Evolutionary conservation across 2,888 invertebrate genomes (phyloP).

Genomic region (Epistrophe eligans): DNA sequence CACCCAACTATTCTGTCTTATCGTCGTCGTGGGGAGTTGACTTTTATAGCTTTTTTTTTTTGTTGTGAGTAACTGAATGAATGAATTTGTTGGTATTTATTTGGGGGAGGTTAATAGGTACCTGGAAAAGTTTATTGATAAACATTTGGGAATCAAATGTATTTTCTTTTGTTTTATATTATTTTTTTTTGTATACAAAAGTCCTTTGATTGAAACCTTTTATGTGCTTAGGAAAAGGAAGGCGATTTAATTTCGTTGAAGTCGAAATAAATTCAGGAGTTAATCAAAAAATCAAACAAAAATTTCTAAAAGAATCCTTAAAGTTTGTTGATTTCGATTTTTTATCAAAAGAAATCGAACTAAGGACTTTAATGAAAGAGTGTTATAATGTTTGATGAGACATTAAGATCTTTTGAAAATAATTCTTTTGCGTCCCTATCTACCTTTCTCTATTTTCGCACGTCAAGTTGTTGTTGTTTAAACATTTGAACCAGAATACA

Average conservation of each 20-base stretch:
- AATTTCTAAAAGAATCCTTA: not conserved
- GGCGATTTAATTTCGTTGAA: not conserved
- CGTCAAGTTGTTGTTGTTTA: too few species aligned
- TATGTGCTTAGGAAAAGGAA: not conserved
- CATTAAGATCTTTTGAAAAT: too few species aligned
- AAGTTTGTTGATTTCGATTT: not conserved
- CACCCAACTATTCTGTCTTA: not conserved
- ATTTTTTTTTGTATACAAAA: not conserved
- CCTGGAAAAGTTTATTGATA: not conserved
- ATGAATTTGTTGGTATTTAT: conserved; percentile 13
- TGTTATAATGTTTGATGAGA: too few species aligned
- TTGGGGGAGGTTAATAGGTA: not conserved
- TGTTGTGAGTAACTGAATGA: not conserved
- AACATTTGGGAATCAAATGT: not conserved
- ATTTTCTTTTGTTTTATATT: not conserved
- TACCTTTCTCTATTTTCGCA: too few species aligned
- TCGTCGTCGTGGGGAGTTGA: not conserved
- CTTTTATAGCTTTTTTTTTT: conserved; percentile 1
- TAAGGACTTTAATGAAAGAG: too few species aligned
- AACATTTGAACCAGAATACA: too few species aligned
- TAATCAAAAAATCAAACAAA: too few species aligned
- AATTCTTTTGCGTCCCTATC: too few species aligned
- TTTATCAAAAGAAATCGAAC: too few species aligned
- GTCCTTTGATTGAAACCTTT: conserved; percentile 18
- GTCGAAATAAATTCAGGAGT: not conserved